Conservation (phyloP, 2,888 invertebrate species). For the Ophioninae sp. region DNA sequence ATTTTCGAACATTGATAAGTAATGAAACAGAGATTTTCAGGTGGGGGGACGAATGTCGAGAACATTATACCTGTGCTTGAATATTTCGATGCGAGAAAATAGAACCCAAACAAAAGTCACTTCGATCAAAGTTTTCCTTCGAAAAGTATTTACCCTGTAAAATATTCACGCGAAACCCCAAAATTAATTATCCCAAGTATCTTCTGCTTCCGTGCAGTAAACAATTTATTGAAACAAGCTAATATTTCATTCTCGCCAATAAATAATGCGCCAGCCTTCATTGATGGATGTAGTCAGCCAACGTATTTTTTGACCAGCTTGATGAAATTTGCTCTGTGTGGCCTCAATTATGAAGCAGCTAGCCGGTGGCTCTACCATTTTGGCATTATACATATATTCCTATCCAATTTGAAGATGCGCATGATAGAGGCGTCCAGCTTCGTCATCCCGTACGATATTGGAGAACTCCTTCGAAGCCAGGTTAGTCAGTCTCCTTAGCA, state of each 20-base stretch:
- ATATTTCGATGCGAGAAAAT: too few relatives aligned
- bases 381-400: slow-evolving; percentile 21
- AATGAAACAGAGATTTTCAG: too few relatives aligned
- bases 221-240: not conserved
- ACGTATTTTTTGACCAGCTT: not conserved
- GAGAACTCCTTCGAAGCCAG: slow-evolving; percentile 27
- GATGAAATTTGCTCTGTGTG: not conserved
- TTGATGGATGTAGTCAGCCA: not conserved
- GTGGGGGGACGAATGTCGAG: too few relatives aligned
- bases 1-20: too few relatives aligned
- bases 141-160: not conserved
- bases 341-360: not conserved
- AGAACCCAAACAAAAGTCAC: not conserved
- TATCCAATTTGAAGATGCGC: slow-evolving; percentile 32
- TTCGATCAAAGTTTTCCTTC: not conserved
- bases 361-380: slow-evolving; percentile 28
- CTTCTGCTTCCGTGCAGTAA: not conserved
- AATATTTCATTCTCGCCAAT: not conserved
- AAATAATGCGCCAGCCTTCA: not conserved
- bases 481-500: slow-evolving; percentile 22
- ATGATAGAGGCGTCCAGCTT: slow-evolving; percentile 1
- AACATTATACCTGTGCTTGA: too few relatives aligned
- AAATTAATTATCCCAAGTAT: not conserved
- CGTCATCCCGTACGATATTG: slow-evolving; percentile 26
- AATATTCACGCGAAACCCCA: not conserved